These are phyloP conservation scores for Athene noctua DNA, from an alignment of 2,113 vertebrate genomes.

Conservation along the genomic window DNA sequence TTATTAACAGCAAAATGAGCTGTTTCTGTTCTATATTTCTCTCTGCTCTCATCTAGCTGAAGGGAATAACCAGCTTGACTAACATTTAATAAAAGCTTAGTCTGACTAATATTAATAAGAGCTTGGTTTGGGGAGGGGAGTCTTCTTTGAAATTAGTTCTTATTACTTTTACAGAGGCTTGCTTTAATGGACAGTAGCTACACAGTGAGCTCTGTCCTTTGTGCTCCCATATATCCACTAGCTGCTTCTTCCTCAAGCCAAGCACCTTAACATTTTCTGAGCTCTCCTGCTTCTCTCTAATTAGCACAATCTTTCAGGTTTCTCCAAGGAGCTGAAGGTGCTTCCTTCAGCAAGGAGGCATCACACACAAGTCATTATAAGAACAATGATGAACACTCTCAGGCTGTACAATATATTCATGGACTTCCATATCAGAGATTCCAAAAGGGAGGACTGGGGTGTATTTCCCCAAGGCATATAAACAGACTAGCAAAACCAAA, in stretches of 20 bases:
- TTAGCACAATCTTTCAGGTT: background rate
- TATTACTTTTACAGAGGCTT: background rate
- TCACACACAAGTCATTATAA: background rate
- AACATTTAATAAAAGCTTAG: background rate
- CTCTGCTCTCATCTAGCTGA: background rate
- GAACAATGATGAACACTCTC: background rate
- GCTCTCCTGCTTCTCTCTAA: background rate
- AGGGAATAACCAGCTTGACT: background rate
- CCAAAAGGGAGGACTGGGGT: background rate
- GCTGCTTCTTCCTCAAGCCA: background rate
- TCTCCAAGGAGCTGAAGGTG: background rate
- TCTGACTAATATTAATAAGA: background rate
- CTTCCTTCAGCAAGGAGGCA: background rate
- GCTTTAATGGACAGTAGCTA: background rate
- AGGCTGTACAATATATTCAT: background rate
- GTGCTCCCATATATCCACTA: background rate
- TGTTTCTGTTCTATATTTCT: background rate
- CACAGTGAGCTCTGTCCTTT: background rate
- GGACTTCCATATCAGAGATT: background rate
- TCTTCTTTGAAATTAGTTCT: background rate
- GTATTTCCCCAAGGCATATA: background rate
- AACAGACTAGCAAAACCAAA: background rate
- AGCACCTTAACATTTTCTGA: background rate
- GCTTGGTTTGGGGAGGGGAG: background rate
- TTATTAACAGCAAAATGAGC: background rate